Evolutionary conservation across 2,797 vertebrate species (phyloP).

Genomic region (Crenuchus spilurus): DNA sequence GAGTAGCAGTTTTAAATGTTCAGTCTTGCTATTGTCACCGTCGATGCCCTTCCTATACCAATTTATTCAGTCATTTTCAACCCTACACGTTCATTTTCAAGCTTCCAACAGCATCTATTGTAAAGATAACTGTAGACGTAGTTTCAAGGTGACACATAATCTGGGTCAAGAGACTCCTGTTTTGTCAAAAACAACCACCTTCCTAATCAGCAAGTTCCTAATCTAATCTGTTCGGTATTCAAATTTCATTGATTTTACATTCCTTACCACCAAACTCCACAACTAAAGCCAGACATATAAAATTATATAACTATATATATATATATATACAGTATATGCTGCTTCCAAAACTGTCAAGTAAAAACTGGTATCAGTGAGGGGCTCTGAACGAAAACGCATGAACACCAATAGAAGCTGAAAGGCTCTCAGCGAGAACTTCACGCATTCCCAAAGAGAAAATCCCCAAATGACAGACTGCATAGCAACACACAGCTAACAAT

Average conservation of each 20-base stretch:
- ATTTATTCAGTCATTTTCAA: neutral
- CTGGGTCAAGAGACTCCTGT: neutral
- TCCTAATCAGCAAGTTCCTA: neutral
- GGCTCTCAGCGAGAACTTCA: neutral
- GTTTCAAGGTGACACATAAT: slow-evolving; percentile 26
- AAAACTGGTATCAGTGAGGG: slow-evolving; percentile 1
- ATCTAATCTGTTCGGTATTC: neutral
- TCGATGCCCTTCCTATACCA: neutral
- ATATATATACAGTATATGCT: no score
- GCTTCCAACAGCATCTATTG: neutral
- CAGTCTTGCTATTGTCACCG: neutral
- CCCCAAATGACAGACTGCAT: neutral
- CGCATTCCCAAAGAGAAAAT: neutral
- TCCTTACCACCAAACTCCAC: neutral
- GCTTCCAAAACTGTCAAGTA: neutral
- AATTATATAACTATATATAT: no score
- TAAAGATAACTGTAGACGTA: neutral
- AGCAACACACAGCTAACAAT: neutral
- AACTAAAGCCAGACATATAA: neutral
- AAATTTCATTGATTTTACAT: neutral
- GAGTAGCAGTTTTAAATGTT: no score
- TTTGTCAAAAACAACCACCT: slow-evolving; percentile 3
- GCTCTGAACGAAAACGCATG: slow-evolving; percentile 13
- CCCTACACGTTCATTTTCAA: neutral
- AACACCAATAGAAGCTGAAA: neutral